Evolutionary conservation across 2,113 vertebrate genomes (phyloP).

Genomic region (Taurulus bubalis): DNA sequence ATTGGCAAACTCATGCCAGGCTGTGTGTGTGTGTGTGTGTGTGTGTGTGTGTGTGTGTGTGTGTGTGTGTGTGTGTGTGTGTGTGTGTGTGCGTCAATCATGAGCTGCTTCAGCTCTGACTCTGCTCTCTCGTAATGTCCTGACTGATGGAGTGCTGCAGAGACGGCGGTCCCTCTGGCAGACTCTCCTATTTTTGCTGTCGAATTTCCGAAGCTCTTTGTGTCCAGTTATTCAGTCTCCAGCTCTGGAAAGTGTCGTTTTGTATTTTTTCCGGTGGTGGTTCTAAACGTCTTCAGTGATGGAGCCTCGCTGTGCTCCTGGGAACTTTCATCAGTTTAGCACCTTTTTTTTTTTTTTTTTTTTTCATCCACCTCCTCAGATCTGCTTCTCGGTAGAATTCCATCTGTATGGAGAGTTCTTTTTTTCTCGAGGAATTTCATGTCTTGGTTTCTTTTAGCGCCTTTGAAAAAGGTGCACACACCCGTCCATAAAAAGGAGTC

Average conservation of each 20-base stretch:
- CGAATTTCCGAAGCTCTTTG: constrained; percentile 32
- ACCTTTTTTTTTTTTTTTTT: constrained; percentile 13
- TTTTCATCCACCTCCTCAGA: constrained; percentile 20
- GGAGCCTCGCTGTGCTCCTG: constrained; percentile 31
- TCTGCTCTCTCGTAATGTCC: constrained; percentile 38
- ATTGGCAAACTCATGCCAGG: constrained; percentile 44
- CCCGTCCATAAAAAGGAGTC: constrained; percentile 18
- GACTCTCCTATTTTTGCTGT: constrained; percentile 41
- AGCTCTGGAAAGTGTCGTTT: constrained; percentile 30
- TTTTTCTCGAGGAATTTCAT: constrained; percentile 34
- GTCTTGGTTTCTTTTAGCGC: constrained; percentile 26
- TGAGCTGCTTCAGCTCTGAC: constrained; percentile 41
- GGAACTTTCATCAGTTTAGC: constrained; percentile 22
- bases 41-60: too few species aligned
- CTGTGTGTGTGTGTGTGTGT: constrained; percentile 3
- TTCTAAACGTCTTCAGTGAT: constrained; percentile 39
- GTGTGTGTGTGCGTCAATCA: neutral
- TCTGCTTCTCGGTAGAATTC: constrained; percentile 21
- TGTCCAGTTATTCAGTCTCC: constrained; percentile 46
- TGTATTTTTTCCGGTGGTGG: neutral
- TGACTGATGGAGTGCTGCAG: constrained; percentile 47
- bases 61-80: too few species aligned
- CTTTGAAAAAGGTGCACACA: neutral
- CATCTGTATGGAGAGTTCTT: constrained; percentile 9
- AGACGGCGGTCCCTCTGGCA: constrained; percentile 32